Conservation (phyloP, 2,797 vertebrate species). For the Sorex maritimensis region DNA sequence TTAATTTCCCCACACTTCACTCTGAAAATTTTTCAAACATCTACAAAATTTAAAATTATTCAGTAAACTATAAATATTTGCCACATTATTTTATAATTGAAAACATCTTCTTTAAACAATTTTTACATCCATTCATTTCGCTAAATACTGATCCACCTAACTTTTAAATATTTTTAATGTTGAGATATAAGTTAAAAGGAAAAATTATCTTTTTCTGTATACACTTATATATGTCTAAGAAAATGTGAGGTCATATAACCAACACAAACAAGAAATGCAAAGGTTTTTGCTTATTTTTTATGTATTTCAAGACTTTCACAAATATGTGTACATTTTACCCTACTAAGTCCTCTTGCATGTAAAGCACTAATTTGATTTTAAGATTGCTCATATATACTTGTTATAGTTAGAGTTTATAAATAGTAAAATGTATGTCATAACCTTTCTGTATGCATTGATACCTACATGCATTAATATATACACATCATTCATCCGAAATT, state of each 20-base stretch:
- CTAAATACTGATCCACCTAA: neutral
- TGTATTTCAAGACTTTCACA: neutral
- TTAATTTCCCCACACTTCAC: neutral
- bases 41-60: constrained; percentile 3
- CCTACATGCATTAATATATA: neutral
- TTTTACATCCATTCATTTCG: neutral
- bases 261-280: neutral
- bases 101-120: constrained; percentile 4
- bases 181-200: neutral
- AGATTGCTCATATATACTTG: neutral
- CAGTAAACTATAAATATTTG: neutral
- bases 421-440: neutral
- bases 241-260: neutral
- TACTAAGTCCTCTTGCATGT: neutral
- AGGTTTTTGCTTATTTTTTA: neutral
- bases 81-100: neutral
- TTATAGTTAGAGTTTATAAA: neutral
- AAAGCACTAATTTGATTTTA: neutral
- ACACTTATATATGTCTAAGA: neutral
- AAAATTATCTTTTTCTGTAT: neutral
- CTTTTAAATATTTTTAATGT: constrained; percentile 21
- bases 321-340: neutral
- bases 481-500: neutral
- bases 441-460: neutral
- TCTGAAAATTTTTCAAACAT: neutral